These are phyloP conservation scores for Chlamydotis undulata DNA, from an alignment of 2,113 vertebrate genomes.

Conservation along the genomic window DNA sequence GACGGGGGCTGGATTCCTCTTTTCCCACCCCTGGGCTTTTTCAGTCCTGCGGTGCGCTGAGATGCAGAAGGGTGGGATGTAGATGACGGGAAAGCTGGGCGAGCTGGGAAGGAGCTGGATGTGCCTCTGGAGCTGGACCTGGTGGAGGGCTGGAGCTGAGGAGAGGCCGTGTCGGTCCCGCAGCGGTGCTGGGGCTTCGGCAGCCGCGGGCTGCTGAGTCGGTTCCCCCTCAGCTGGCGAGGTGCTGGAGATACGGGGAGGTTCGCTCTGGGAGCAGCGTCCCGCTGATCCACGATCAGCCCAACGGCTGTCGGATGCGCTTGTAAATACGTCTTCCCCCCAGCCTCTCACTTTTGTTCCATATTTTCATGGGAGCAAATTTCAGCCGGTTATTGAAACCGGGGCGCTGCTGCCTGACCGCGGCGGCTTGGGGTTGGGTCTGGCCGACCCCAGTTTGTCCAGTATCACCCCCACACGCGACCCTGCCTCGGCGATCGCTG, in stretches of 20 bases:
- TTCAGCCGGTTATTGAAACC: not conserved
- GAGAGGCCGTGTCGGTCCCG: rapidly evolving
- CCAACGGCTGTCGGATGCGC: not conserved
- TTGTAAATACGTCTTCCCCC: not conserved
- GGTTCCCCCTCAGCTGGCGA: not conserved
- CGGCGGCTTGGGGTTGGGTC: rapidly evolving
- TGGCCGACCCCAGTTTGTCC: rapidly evolving
- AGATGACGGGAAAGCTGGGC: not conserved
- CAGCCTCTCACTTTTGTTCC: not conserved
- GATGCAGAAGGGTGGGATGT: not conserved
- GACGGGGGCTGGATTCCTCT: not conserved
- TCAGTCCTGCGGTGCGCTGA: rapidly evolving
- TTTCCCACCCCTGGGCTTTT: not conserved
- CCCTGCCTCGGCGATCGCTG: rapidly evolving
- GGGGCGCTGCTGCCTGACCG: rapidly evolving
- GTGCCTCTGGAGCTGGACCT: not conserved
- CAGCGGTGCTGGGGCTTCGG: rapidly evolving
- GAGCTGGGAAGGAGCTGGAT: not conserved
- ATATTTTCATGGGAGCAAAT: not conserved
- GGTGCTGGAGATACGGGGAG: not conserved
- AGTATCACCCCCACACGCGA: rapidly evolving
- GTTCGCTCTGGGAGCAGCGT: not conserved
- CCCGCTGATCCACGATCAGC: not conserved
- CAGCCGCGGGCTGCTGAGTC: rapidly evolving
- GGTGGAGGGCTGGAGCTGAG: not conserved